Base-by-base conservation (phyloP, 1,140 invertebrate species). In the Drosophila tsacasi region DNA sequence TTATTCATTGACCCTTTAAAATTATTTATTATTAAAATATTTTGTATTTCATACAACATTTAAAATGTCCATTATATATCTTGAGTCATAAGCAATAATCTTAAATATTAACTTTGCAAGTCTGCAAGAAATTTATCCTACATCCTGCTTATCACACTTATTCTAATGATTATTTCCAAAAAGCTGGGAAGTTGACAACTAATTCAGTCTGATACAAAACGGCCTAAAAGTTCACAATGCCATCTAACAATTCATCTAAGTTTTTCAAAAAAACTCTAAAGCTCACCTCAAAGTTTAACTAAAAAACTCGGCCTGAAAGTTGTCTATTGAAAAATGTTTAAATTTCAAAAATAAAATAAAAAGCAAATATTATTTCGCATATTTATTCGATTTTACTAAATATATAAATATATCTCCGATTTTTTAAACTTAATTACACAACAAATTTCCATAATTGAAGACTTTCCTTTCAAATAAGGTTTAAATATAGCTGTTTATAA, bases 191-290 rank as follows among this genome's bases (percentile, higher is more conserved):
- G 47, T 35, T 21, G 21, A 13, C 37, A 35, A 17, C 13, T 15
- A 5, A 35, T 15, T 15, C 8, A 3, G 2, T 6, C 13, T 21
- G 12, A 27, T 1, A 35, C 3, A 44, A 35, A 66, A 13, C n/a
- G 19, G 49, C 67, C 67, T 35, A 46, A 67, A 71, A 71, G 67
- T n/a, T 39, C 47, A 44, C 67, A n/a, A 10, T 5, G 0, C 7
- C 9, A 10, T 57, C 10, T 47, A 50, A 37, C 30, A n/a, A 13
- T 21, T n/a, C 10, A 13, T 67, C 21, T 71, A 54, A 44, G 17
- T 37, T 7, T n/a, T 15, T 19, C 5, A 19, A 15, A 21, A 12
- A 27, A 35, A 25, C 1, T 37, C 47, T 3, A 25, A 67, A 68
- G 19, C 39, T 12, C 2, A 44, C 2, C 30, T 52, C 21, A 3